Base-by-base conservation (phyloP, 1,140 invertebrate genomes). In the Theocolax elegans region DNA sequence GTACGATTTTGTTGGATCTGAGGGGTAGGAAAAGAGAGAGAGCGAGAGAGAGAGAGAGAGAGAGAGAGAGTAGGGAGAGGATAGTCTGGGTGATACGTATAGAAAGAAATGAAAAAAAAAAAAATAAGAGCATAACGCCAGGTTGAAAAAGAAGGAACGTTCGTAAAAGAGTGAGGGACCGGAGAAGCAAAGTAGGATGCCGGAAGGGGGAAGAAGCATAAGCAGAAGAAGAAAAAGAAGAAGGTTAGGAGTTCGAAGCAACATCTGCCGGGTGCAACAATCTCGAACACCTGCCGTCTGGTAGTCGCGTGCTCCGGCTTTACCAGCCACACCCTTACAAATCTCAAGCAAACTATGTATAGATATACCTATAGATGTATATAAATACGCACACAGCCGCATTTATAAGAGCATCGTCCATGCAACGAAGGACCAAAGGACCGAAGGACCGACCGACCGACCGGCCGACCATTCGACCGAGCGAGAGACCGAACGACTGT, bases 221-320 rank as follows among this genome's bases (percentile, higher is more conserved):
- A n/a, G n/a, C n/a, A n/a, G n/a, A n/a, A n/a, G n/a, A n/a, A n/a
- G n/a, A n/a, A n/a, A n/a, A n/a, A n/a, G n/a, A 74, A 46, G 72
- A 74, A 75, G 74, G 76, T 72, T 75, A 66, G 58, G 56, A 70
- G 66, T 74, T 51, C 64, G 64, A 29, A 56, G 69, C 77, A 82
- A 81, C 80, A 82, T 82, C 81, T 82, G 81, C 80, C 77, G 75
- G 78, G 79, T 81, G 81, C 80, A 82, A 81, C 42, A 44, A 44
- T 44, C n/a, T 44, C 13, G 42, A 44, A 44, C 42, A 44, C 42
- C 42, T 44, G 42, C 42, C 42, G 79, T 82, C 80, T 82, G 80
- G 76, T 76, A 80, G 80, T 82, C 81, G 81, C 81, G 80, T 82
- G 81, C 79, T 49, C 40, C 6, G 29, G 6, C 19, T n/a, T n/a